phyloP scores from a whole-genome alignment of 1,140 invertebrate species.

The Protaetia brevitarsis region DNA sequence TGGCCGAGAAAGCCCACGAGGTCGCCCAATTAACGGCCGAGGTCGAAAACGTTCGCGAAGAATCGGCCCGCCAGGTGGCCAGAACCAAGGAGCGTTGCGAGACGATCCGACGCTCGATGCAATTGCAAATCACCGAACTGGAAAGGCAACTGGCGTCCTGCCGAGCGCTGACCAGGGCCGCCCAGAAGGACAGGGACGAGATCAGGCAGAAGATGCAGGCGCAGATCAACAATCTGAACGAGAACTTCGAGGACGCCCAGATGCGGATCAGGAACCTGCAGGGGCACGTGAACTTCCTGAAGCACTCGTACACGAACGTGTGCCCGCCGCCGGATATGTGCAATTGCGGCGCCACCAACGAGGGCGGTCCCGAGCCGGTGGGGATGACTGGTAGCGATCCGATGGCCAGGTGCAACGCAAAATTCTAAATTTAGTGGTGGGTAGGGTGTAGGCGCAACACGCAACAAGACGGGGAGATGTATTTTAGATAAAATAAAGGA shows the following conservation, averaged over 20 bases:
- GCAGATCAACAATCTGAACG: conserved; percentile 63
- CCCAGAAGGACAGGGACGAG: conserved; percentile 66
- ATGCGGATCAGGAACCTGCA: conserved; percentile 61
- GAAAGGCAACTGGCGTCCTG: conserved; percentile 62
- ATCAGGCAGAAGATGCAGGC: conserved; percentile 65
- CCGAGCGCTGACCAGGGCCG: conserved; percentile 59
- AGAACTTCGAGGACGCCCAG: conserved; percentile 67
- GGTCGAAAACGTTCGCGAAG: conserved; percentile 65
- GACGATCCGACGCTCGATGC: conserved; percentile 55
- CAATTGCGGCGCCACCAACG: neutral
- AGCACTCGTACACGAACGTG: conserved; percentile 55
- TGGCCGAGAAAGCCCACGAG: conserved; percentile 57
- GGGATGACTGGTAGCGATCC: neutral
- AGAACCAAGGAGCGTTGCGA: conserved; percentile 56
- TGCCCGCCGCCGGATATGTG: conserved; percentile 17
- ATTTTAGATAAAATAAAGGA: conserved; percentile 12
- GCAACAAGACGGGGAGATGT: neutral
- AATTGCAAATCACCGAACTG: conserved; percentile 62
- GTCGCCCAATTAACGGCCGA: conserved; percentile 61
- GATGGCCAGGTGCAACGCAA: neutral
- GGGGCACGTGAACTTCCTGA: conserved; percentile 61
- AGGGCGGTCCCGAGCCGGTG: neutral
- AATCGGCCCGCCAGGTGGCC: conserved; percentile 66
- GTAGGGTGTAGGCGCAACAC: neutral
- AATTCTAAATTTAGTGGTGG: neutral